A percentile compares a stretch with the other conserved stretches of the same genome.
Evolutionary conservation across 2,797 vertebrate genomes (phyloP).

Genomic region (Sebastes minor): DNA sequence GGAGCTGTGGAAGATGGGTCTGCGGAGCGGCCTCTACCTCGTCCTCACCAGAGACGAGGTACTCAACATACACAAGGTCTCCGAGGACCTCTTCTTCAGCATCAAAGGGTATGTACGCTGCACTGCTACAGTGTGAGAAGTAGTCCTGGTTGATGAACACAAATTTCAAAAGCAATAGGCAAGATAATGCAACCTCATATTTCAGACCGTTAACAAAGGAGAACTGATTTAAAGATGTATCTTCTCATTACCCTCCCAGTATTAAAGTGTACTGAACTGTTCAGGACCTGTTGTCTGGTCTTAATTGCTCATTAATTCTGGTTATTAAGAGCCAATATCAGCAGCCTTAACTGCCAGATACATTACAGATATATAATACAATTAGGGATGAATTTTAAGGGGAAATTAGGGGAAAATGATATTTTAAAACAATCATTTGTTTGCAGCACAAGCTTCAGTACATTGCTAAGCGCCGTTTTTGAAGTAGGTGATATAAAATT

Average conservation of each 20-base stretch:
- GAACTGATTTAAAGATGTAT: background rate
- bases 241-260: background rate
- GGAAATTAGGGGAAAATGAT: background rate
- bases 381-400: background rate
- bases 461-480: background rate
- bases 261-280: background rate
- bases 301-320: constrained; percentile 1
- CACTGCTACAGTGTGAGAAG: background rate
- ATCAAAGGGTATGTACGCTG: constrained; percentile 86
- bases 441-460: background rate
- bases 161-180: background rate
- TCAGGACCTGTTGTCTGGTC: background rate
- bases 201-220: background rate
- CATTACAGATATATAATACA: background rate
- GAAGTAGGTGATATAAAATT: background rate
- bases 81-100: constrained; percentile 88
- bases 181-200: background rate
- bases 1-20: constrained; percentile 90
- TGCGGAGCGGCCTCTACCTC: constrained; percentile 87
- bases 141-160: background rate
- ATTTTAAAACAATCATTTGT: background rate
- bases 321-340: background rate
- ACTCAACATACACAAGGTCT: constrained; percentile 89
- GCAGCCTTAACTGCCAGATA: background rate
- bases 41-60: constrained; percentile 88